Conservation (phyloP, 2,797 vertebrate species). For the Telmatherina bonti region DNA sequence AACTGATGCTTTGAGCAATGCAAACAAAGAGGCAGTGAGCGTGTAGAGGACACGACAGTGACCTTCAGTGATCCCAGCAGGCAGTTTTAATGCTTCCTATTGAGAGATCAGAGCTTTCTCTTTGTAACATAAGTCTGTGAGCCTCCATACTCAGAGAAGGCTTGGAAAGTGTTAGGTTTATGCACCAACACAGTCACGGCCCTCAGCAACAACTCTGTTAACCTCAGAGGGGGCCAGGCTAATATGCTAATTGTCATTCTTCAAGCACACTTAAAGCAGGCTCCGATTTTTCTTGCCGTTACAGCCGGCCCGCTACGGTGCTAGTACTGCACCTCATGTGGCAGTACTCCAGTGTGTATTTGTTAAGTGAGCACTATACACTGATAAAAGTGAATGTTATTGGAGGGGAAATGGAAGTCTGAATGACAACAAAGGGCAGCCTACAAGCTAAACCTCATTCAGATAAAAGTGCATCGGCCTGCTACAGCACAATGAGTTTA, state of each 20-base stretch:
- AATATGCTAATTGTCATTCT: slow-evolving; percentile 67
- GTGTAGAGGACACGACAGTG: slow-evolving; percentile 61
- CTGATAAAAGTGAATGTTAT: slow-evolving; percentile 55
- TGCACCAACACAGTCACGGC: slow-evolving; percentile 19
- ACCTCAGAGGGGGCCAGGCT: slow-evolving; percentile 58
- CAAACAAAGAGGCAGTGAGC: slow-evolving; percentile 32
- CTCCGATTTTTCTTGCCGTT: slow-evolving; percentile 52
- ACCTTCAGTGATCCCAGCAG: slow-evolving; percentile 80
- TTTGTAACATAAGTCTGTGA: slow-evolving; percentile 23
- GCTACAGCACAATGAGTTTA: slow-evolving; percentile 50
- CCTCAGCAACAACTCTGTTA: slow-evolving; percentile 61
- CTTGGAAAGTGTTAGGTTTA: slow-evolving; percentile 47
- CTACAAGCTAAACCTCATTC: slow-evolving; percentile 42
- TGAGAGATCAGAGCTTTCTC: slow-evolving; percentile 43
- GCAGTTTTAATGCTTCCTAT: slow-evolving; percentile 55
- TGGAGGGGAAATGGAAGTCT: slow-evolving; percentile 48
- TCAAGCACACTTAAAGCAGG: slow-evolving; percentile 50
- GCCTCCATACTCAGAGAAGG: slow-evolving; percentile 26
- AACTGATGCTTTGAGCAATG: slow-evolving; percentile 77
- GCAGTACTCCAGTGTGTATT: slow-evolving; percentile 50
- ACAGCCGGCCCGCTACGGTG: slow-evolving; percentile 42
- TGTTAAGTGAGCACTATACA: slow-evolving; percentile 40
- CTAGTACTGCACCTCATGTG: slow-evolving; percentile 61
- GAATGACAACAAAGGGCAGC: slow-evolving; percentile 49
- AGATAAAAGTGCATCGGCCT: slow-evolving; percentile 18